Conservation (phyloP, 2,888 invertebrate species). For the Caenorhabditis uteleia region DNA sequence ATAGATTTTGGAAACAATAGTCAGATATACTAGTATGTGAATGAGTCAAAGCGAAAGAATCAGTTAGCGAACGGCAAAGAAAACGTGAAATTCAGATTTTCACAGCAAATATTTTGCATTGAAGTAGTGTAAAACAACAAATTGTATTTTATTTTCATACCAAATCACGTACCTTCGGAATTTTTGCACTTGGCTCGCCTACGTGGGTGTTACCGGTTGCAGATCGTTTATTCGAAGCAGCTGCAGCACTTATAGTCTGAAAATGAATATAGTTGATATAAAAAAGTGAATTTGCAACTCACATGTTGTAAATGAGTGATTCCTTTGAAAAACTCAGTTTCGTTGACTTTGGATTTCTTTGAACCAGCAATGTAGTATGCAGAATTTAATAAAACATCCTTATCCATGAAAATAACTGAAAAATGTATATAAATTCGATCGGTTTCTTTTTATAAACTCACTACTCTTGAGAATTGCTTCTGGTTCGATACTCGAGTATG, state of each 20-base stretch:
- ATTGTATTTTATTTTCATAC: slow-evolving; percentile 5
- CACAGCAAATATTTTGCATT: background rate
- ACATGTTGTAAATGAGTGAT: slow-evolving; percentile 36
- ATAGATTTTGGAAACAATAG: too few relatives aligned
- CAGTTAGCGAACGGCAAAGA: background rate
- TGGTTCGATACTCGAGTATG: slow-evolving; percentile 44
- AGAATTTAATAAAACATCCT: slow-evolving; percentile 1
- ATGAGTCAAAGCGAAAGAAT: background rate
- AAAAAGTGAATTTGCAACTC: slow-evolving; percentile 5
- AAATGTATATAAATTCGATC: background rate
- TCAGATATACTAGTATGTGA: background rate
- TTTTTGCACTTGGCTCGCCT: slow-evolving; percentile 24
- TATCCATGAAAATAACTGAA: slow-evolving; percentile 28
- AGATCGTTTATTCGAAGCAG: slow-evolving; percentile 18
- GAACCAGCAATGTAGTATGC: slow-evolving; percentile 8
- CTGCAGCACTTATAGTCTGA: slow-evolving; percentile 9
- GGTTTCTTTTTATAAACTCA: slow-evolving; percentile 5
- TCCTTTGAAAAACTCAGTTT: slow-evolving; percentile 35
- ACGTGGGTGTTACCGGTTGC: background rate
- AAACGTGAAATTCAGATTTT: background rate
- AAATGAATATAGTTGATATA: slow-evolving; percentile 1
- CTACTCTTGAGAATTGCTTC: slow-evolving; percentile 33
- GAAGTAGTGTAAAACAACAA: background rate
- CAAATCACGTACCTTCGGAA: slow-evolving; percentile 13
- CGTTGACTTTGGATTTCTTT: background rate